A percentile compares a stretch with the other conserved stretches of the same genome.
phyloP scores from a whole-genome alignment of 2,888 invertebrate genomes.

The Allophyes oxyacanthae region DNA sequence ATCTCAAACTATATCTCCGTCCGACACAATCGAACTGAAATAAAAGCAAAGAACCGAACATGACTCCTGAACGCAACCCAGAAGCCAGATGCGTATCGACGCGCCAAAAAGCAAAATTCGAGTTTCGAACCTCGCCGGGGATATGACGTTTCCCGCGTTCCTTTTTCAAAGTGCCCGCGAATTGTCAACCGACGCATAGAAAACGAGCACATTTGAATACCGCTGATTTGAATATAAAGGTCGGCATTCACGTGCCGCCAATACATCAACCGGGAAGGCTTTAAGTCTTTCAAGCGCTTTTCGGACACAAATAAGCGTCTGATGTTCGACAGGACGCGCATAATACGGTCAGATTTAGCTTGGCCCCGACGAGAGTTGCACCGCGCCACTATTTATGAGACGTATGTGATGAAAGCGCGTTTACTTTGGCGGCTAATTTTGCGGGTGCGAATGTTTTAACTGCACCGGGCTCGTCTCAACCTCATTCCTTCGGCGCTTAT shows the following conservation, averaged over 20 bases:
- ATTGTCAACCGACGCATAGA: constrained; percentile 87
- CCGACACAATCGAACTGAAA: constrained; percentile 82
- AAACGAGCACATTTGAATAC: constrained; percentile 86
- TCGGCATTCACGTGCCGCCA: constrained; percentile 84
- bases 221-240: constrained; percentile 88
- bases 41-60: constrained; percentile 73
- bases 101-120: constrained; percentile 81
- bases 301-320: constrained; percentile 88
- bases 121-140: constrained; percentile 70
- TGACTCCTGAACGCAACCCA: constrained; percentile 73
- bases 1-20: constrained; percentile 83
- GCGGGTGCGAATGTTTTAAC: constrained; percentile 74
- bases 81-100: constrained; percentile 86
- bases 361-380: constrained; percentile 55
- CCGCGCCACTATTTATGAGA: constrained; percentile 68
- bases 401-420: constrained; percentile 66
- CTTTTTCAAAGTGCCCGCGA: constrained; percentile 85
- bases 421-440: constrained; percentile 67
- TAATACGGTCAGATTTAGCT: constrained; percentile 75
- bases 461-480: constrained; percentile 57
- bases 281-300: constrained; percentile 88
- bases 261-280: constrained; percentile 85
- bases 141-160: constrained; percentile 85
- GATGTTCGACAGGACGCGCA: constrained; percentile 79
- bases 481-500: constrained; percentile 62